Base-by-base conservation (phyloP, 2,113 vertebrate species). In the Neopipo cinnamomea region DNA sequence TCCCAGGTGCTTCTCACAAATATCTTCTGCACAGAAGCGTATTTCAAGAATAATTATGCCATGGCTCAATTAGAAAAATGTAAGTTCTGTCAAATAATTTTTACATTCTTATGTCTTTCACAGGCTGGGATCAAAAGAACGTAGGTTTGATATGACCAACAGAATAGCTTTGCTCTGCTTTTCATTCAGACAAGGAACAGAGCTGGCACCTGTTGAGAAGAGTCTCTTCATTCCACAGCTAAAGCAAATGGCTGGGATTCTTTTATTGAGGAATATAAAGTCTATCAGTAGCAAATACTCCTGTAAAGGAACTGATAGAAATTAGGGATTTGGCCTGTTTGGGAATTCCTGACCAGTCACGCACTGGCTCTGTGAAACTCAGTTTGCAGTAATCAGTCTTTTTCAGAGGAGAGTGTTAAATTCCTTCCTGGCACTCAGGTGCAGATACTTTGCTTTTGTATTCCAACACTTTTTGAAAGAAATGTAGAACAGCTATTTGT, bases 41-140 rank as follows among this genome's bases (percentile, higher is more conserved):
- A 97, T 95, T 98, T 98, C 97, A 98, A 98, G 97, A 99, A 99
- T 92, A 98, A 99, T 97, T 99, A 98, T 85, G 66, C 96, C 92
- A 93, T 99, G 96, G 59, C 97, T 95, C 98, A 99, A 91, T 97
- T 99, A 94, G 95, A 98, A 90, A 99, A 99, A 95, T 80, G 99
- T 99, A 97, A 98, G 99, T 98, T 17, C 28, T 47, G 1, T 50
- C 22, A 55, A 73, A 27, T 8, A 4, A 24, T 30, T 25, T 52
- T 41, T 74, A 20, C 10, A 30, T 9, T 58, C 7, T 25, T 20
- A 2, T 1, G 4, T 16, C 46, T 66, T 50, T 62, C 25, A 20
- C 19, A 59, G 23, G 7, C 30, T 62, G 20, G 24, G 12, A 21
- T 17, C 19, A 61, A 11, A 52, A 61, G 8, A 4, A 15, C 21